phyloP scores from a whole-genome alignment of 2,797 vertebrate species.

The Bradypus variegatus region DNA sequence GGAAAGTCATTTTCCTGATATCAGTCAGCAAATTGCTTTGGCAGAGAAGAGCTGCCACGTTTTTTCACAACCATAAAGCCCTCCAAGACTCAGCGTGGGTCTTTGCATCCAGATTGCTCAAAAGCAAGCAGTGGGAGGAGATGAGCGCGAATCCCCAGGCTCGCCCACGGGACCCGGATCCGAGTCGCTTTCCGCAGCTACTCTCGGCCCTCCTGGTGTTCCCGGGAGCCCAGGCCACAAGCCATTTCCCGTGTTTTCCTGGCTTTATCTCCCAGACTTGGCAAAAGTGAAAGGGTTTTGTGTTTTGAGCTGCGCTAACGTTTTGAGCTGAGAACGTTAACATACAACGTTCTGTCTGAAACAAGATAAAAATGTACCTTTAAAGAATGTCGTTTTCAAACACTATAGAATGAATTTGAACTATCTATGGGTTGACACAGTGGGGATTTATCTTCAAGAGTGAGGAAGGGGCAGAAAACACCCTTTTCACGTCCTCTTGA shows the following conservation, averaged over 20 bases:
- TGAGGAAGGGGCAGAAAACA: accelerated
- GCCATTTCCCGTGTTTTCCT: accelerated
- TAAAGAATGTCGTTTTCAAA: accelerated
- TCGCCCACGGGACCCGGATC: accelerated
- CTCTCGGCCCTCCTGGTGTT: too few relatives aligned
- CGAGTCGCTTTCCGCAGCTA: too few relatives aligned
- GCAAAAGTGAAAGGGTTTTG: neutral
- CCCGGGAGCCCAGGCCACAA: neutral
- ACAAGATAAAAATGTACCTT: neutral
- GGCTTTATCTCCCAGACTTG: neutral
- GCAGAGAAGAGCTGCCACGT: neutral
- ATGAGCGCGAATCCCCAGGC: neutral
- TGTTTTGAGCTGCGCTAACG: neutral
- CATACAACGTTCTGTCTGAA: neutral
- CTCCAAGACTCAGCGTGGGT: neutral
- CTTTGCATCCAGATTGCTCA: neutral
- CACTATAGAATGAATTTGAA: accelerated
- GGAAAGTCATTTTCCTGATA: neutral
- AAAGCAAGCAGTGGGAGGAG: neutral
- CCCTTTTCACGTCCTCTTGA: neutral
- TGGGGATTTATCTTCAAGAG: neutral
- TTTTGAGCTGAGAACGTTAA: accelerated
- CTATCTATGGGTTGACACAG: accelerated
- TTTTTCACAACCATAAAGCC: neutral
- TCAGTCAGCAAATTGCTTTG: neutral